Base-by-base conservation (phyloP, 2,888 invertebrate genomes). In the Slavum lentiscoides region DNA sequence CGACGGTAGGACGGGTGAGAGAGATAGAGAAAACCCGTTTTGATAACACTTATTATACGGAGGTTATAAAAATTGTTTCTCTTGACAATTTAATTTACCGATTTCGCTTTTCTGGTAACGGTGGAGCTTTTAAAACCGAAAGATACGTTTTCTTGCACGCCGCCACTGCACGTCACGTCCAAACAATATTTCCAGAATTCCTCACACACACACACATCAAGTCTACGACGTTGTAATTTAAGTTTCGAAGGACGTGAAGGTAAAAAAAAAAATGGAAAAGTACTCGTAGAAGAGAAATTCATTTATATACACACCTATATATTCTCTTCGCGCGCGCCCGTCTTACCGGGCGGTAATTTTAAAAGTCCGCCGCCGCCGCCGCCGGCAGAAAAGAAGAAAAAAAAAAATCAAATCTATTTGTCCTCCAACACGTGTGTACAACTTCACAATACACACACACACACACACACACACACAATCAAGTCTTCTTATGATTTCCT, bases 401-500 rank as follows among this genome's bases (percentile, higher is more conserved):
- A 68, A 49, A 67, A 66, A 66, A 66, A 9, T n/a, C 58, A 64
- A 67, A 75, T 23, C 75, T 75, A 75, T 75, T 75, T 67, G 75
- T 75, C 58, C 67, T 67, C 17, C 58, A 66, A 67, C 67, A 59
- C 75, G 74, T 4, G 30, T 66, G 66, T 66, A n/a, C 21, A 39
- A 30, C 43, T 49, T 43, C 15, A 68, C 55, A 55, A 58, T 59
- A 59, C 37, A 37, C 37, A 19, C 43, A 21, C 39, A 59, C 59
- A 59, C 37, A 37, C 37, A 19, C 43, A 21, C 39, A 59, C 59
- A 59, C 59, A 30, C 5, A 21, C 15, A 30, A 66, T 66, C 59
- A 15, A 76, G 67, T 30, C 30, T 76, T 30, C 30, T 76, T 76
- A 76, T 76, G 75, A 76, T 76, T 76, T 76, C 19, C 58, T 58